These are phyloP conservation scores for Pachycephala philippinensis DNA, from an alignment of 2,113 vertebrate species.

Conservation along the genomic window DNA sequence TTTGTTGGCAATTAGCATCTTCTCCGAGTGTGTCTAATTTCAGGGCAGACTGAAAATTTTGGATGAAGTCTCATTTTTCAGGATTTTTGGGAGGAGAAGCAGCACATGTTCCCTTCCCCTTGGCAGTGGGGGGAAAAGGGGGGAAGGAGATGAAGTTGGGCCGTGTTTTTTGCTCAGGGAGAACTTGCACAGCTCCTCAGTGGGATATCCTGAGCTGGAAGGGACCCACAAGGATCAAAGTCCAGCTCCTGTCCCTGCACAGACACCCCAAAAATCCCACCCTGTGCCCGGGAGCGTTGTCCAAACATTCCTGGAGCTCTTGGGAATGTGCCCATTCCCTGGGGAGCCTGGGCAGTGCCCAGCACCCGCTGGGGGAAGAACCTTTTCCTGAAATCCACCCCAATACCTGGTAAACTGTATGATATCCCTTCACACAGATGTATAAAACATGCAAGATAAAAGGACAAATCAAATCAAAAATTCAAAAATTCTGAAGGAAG, in stretches of 20 bases:
- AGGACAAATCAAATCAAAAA: neutral
- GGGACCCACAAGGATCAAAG: neutral
- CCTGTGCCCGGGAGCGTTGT: fast-evolving
- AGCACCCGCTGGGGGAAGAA: neutral
- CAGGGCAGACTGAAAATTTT: neutral
- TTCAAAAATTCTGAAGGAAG: neutral
- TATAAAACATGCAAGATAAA: neutral
- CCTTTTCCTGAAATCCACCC: fast-evolving
- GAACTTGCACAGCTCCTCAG: neutral
- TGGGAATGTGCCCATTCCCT: neutral
- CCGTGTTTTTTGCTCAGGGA: neutral
- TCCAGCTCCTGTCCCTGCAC: neutral
- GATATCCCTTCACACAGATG: neutral
- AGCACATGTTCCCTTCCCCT: neutral
- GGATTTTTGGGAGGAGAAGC: neutral
- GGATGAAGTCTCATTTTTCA: neutral
- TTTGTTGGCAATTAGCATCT: neutral
- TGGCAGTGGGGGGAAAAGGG: neutral
- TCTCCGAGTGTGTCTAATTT: neutral
- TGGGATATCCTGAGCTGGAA: neutral
- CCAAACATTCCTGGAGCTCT: neutral
- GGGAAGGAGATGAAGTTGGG: neutral
- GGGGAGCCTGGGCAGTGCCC: neutral
- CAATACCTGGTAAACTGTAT: neutral
- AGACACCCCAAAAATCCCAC: neutral